Evolutionary conservation across 2,888 invertebrate species (phyloP).

Genomic region (Strigamia maritima): DNA sequence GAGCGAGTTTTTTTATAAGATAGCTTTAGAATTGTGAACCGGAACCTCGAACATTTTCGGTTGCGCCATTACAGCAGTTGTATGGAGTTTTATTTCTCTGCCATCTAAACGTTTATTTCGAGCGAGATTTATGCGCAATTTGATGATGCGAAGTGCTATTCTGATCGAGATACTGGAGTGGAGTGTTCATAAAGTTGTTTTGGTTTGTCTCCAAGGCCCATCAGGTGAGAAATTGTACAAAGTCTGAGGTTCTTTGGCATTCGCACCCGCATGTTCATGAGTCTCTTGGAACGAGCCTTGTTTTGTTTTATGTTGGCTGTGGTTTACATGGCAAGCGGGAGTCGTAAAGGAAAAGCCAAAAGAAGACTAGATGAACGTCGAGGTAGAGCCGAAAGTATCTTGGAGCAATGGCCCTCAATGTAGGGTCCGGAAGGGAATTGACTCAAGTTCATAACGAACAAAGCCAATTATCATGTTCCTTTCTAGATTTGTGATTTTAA

Average conservation of each 20-base stretch:
- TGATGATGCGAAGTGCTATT: constrained; percentile 1
- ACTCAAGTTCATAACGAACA: not conserved
- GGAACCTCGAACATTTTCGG: not conserved
- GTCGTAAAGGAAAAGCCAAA: constrained; percentile 15
- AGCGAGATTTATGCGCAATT: constrained; percentile 1
- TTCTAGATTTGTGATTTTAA: not conserved
- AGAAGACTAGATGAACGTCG: not conserved
- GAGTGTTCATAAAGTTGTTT: constrained; percentile 2
- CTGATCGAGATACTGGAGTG: not conserved
- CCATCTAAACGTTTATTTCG: not conserved
- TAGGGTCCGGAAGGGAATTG: constrained; percentile 5
- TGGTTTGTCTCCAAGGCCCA: constrained; percentile 5
- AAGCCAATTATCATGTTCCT: not conserved
- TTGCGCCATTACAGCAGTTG: not conserved
- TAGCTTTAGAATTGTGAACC: not conserved
- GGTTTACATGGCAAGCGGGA: constrained; percentile 15
- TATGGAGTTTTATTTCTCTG: not conserved
- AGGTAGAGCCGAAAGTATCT: constrained; percentile 4
- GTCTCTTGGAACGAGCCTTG: constrained; percentile 10
- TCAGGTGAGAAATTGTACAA: constrained; percentile 3
- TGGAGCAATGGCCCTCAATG: not conserved
- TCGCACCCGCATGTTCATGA: not conserved
- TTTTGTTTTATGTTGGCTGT: constrained; percentile 15
- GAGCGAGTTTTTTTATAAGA: not conserved
- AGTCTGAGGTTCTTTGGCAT: constrained; percentile 9